A percentile compares a stretch with the other conserved stretches of the same genome.
Conservation (phyloP, 2,113 vertebrate species). For the Neofelis nebulosa region DNA sequence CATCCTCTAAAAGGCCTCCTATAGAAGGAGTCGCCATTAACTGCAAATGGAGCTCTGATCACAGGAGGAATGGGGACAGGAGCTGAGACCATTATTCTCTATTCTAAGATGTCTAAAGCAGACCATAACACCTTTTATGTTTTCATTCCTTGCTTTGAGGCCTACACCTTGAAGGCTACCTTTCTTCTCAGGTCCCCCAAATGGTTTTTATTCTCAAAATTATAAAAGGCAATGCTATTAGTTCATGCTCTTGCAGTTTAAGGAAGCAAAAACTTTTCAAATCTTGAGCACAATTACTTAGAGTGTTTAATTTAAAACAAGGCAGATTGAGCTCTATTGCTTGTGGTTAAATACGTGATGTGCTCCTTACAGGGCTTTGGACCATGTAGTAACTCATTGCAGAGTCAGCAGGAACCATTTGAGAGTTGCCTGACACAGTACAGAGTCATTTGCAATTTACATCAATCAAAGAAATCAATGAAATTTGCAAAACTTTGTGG, state of each 20-base stretch:
- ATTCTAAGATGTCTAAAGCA: constrained; percentile 78
- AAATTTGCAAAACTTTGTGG: constrained; percentile 31
- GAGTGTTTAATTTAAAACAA: constrained; percentile 60
- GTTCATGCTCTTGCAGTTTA: constrained; percentile 58
- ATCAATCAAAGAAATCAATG: constrained; percentile 56
- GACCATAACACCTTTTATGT: constrained; percentile 73
- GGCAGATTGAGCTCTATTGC: constrained; percentile 36
- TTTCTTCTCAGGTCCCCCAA: constrained; percentile 73
- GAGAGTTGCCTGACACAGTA: background rate
- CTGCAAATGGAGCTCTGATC: constrained; percentile 77
- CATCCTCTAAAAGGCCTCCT: constrained; percentile 64
- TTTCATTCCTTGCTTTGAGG: constrained; percentile 79
- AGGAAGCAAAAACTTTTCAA: constrained; percentile 65
- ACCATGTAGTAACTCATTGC: background rate
- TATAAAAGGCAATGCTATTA: constrained; percentile 72
- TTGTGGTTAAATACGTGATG: constrained; percentile 31
- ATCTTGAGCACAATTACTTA: constrained; percentile 65
- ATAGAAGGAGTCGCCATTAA: constrained; percentile 71
- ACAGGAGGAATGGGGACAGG: constrained; percentile 75
- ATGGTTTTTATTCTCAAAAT: constrained; percentile 75
- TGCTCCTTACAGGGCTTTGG: constrained; percentile 5
- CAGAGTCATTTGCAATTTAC: constrained; percentile 35
- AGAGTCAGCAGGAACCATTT: constrained; percentile 33
- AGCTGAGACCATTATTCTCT: constrained; percentile 75
- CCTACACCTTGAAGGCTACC: constrained; percentile 74